Percentiles rank a stretch among this genome's conserved stretches.
phyloP scores from a whole-genome alignment of 2,797 vertebrate species.

The Mus spretus region DNA sequence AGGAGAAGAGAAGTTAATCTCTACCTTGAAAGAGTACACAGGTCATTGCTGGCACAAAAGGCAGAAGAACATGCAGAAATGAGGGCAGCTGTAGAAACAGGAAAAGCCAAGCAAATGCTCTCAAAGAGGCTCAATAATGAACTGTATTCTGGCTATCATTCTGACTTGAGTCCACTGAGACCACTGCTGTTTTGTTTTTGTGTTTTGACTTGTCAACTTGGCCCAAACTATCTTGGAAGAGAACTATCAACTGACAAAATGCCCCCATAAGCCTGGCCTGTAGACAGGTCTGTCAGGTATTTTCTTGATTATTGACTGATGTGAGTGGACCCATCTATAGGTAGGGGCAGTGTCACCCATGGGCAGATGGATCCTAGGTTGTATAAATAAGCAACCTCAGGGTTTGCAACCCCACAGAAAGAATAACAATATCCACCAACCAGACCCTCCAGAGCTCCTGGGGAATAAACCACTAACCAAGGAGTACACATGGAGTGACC shows the following conservation, averaged over 20 bases:
- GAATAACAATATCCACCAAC: too few species aligned
- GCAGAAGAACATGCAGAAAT: neutral
- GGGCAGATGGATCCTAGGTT: neutral
- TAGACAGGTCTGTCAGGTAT: neutral
- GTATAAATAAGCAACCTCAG: neutral
- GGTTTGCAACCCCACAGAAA: too few species aligned
- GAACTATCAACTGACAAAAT: neutral
- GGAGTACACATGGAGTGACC: too few species aligned
- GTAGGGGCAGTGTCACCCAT: neutral
- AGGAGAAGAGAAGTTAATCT: neutral
- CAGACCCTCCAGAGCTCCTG: too few species aligned
- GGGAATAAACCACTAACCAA: too few species aligned
- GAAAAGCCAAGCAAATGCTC: neutral
- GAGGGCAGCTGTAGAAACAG: neutral
- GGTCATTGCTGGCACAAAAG: neutral
- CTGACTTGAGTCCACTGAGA: neutral
- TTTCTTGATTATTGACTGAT: neutral
- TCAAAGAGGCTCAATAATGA: neutral
- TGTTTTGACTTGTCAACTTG: too few species aligned
- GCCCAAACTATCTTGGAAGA: neutral
- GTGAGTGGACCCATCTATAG: too few species aligned
- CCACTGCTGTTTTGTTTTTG: neutral
- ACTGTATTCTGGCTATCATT: neutral
- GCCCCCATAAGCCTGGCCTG: neutral
- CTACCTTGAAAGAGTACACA: neutral